Base-by-base conservation (phyloP, 2,888 invertebrate genomes). In the Tiliacea aurago region DNA sequence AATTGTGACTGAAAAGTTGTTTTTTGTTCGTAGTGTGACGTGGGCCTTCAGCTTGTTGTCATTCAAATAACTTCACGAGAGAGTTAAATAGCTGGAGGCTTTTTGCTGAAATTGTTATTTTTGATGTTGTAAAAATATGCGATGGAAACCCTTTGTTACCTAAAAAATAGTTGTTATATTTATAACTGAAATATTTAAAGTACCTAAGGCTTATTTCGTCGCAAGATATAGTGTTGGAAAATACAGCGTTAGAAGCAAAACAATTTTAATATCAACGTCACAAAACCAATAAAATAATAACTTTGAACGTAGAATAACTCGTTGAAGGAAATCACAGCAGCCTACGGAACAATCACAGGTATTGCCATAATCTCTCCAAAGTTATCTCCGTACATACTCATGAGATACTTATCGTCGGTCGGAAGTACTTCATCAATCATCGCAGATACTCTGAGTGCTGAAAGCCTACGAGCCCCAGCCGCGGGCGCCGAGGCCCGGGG, bases 341-440 rank as follows among this genome's bases (percentile, higher is more conserved):
- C 33, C 33, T 5, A 11, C 20, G 13, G 20, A 33, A 64, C 49
- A 45, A 33, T 58, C 49, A 41, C 33, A 56, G 13, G 55, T 49
- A 45, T 75, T 37, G 18, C 18, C n/a, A 15, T 53, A 49, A 55
- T 64, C 33, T 65, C 33, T 33, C 47, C 20, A 43, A 43, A 59
- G 53, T 53, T 59, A 78, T 49, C 63, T 56, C 41, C 55, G n/a
- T n/a, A n/a, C 23, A n/a, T 61, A 41, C 55, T 56, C 47, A 58
- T 43, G 28, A 66, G 37, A 53, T 64, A 59, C 63, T 74, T 63
- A 75, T 70, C 69, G 47, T 59, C 43, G 9, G 45, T 51, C 43
- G 51, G 59, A 47, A 65, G 66, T 68, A 47, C 67, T 56, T 65
- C 78, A 80, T 80, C 80, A 76, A 78, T 83, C 85, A 80, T 73